Conservation (phyloP, 2,888 invertebrate genomes). For the Tachina fera region DNA sequence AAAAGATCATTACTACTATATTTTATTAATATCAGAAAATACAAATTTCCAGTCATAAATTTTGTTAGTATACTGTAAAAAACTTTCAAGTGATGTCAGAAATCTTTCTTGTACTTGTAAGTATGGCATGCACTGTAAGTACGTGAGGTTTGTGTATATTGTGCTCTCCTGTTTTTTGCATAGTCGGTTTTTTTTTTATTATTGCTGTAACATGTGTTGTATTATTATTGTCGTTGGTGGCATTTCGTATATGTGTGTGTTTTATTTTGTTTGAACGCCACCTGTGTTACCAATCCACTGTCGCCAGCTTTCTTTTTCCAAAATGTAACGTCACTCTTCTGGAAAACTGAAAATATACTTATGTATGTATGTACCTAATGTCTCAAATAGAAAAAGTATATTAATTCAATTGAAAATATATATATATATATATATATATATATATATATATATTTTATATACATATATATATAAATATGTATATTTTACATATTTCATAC, state of each 20-base stretch:
- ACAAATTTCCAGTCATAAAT: too few species aligned
- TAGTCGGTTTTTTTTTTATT: not conserved
- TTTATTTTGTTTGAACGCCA: constrained; percentile 41
- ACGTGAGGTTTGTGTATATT: not conserved
- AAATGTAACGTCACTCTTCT: not conserved
- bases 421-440: too few species aligned
- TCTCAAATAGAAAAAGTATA: too few species aligned
- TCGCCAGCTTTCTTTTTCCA: not conserved
- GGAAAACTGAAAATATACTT: not conserved
- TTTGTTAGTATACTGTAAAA: too few species aligned
- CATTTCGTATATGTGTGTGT: not conserved
- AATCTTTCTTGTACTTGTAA: not conserved
- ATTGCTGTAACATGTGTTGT: constrained; percentile 46
- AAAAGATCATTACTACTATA: too few species aligned
- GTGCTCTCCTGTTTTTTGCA: not conserved
- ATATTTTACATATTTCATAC: too few species aligned
- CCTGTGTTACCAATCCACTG: constrained; percentile 18
- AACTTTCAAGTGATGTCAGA: not conserved
- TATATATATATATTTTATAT: too few species aligned
- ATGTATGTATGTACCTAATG: too few species aligned
- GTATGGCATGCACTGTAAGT: not conserved
- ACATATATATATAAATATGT: too few species aligned
- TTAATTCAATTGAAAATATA: too few species aligned
- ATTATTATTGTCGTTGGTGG: constrained; percentile 19
- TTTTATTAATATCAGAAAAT: too few species aligned